phyloP scores from a whole-genome alignment of 2,888 invertebrate genomes.

The Gryllus longicercus region DNA sequence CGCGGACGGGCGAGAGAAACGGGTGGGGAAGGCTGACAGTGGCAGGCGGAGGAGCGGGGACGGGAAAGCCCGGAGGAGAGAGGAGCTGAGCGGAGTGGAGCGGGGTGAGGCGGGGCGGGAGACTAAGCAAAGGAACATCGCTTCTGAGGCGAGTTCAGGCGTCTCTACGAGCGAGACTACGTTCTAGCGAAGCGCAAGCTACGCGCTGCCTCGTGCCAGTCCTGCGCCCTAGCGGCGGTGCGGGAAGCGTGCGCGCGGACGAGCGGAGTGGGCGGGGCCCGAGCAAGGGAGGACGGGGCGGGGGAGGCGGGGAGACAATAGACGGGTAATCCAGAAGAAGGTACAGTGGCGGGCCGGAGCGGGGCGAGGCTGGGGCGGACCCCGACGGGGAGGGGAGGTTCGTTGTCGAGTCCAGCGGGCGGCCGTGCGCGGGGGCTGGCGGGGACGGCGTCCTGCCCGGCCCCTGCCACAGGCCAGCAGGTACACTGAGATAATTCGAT shows the following conservation, averaged over 20 bases:
- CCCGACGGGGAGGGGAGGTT: background rate
- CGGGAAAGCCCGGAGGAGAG: background rate
- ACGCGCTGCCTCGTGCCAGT: background rate
- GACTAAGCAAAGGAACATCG: background rate
- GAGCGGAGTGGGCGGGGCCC: background rate
- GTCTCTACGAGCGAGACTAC: background rate
- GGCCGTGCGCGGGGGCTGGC: background rate
- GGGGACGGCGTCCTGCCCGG: background rate
- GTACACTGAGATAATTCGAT: constrained; percentile 17
- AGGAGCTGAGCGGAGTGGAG: background rate
- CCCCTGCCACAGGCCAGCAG: constrained; percentile 5
- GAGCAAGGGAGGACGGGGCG: no score
- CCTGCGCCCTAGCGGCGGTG: background rate
- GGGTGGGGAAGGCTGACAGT: background rate
- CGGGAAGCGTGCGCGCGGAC: background rate
- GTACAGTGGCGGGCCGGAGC: no score
- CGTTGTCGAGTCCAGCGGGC: constrained; percentile 17
- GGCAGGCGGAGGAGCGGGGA: background rate
- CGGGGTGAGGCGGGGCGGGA: background rate
- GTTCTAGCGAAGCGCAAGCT: background rate
- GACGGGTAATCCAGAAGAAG: no score
- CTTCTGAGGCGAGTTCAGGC: background rate
- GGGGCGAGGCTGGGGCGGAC: no score
- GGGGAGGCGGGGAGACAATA: no score
- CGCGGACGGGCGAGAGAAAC: background rate